These are phyloP conservation scores for Atherinosoma microstoma DNA, from an alignment of 2,797 vertebrate genomes.

Conservation along the genomic window DNA sequence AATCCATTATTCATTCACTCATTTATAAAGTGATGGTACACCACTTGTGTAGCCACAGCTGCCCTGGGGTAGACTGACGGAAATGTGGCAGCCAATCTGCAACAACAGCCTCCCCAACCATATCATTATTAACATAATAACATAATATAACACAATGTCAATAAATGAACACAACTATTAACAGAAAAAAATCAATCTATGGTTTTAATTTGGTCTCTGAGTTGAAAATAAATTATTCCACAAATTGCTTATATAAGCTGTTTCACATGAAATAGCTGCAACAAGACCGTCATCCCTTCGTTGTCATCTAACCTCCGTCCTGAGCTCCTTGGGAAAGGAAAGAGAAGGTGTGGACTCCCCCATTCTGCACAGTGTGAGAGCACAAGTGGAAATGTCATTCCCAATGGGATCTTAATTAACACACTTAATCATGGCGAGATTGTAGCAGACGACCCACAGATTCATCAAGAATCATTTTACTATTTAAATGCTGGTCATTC, in stretches of 20 bases:
- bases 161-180: conserved; percentile 6
- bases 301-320: conserved; percentile 57
- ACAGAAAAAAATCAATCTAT: conserved; percentile 3
- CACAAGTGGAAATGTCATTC: conserved; percentile 63
- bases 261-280: conserved; percentile 37
- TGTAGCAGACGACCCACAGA: conserved; percentile 32
- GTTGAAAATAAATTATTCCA: conserved; percentile 20
- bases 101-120: no score
- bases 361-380: conserved; percentile 19
- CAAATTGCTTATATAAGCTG: conserved; percentile 12
- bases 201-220: conserved; percentile 13
- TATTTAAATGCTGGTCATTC: conserved; percentile 47
- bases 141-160: no score
- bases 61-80: no score
- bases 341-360: conserved; percentile 35
- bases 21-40: no score
- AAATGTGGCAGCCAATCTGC: no score
- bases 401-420: conserved; percentile 72
- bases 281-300: conserved; percentile 33
- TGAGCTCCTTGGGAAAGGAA: conserved; percentile 16
- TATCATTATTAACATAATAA: no score
- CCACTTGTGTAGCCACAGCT: no score
- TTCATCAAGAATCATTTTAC: conserved; percentile 43
- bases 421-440: conserved; percentile 61
- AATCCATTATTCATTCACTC: no score